Percentiles rank a stretch among this genome's conserved stretches.
Conservation (phyloP, 2,888 invertebrate genomes). For the Epirrhoe alternata region DNA sequence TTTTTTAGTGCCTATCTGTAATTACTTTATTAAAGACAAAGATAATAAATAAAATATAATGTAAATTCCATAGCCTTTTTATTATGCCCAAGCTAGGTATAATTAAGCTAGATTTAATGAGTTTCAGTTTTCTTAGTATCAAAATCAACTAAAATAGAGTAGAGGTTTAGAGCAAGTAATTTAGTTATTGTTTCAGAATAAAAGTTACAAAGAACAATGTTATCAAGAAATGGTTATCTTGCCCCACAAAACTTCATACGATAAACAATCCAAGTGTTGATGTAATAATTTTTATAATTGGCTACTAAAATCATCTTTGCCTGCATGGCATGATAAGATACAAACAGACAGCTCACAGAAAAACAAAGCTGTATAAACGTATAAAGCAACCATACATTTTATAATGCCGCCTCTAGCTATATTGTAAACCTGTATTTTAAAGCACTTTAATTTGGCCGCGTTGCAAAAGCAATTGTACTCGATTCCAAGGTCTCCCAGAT, state of each 20-base stretch:
- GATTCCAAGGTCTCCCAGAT: slow-evolving; percentile 14
- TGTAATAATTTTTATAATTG: neutral
- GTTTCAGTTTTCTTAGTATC: neutral
- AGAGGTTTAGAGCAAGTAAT: too few relatives aligned
- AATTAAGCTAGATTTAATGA: too few relatives aligned
- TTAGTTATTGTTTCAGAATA: too few relatives aligned
- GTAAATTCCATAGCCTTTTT: slow-evolving; percentile 61
- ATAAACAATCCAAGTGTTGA: neutral
- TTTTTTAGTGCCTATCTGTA: slow-evolving; percentile 85
- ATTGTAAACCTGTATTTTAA: too few relatives aligned
- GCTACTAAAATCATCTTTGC: neutral
- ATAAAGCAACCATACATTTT: neutral
- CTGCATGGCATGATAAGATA: neutral
- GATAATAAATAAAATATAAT: slow-evolving; percentile 84
- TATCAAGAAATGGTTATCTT: neutral
- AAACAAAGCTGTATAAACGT: neutral
- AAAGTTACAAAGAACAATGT: too few relatives aligned
- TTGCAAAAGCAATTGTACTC: neutral
- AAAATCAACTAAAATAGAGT: too few relatives aligned
- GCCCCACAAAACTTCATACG: neutral
- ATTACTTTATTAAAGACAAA: slow-evolving; percentile 85
- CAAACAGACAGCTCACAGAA: neutral
- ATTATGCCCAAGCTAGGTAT: neutral
- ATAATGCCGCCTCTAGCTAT: neutral
- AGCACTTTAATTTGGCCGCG: slow-evolving; percentile 3